Conservation (phyloP, 2,113 vertebrate genomes). For the Ivindomyrus marchei region DNA sequence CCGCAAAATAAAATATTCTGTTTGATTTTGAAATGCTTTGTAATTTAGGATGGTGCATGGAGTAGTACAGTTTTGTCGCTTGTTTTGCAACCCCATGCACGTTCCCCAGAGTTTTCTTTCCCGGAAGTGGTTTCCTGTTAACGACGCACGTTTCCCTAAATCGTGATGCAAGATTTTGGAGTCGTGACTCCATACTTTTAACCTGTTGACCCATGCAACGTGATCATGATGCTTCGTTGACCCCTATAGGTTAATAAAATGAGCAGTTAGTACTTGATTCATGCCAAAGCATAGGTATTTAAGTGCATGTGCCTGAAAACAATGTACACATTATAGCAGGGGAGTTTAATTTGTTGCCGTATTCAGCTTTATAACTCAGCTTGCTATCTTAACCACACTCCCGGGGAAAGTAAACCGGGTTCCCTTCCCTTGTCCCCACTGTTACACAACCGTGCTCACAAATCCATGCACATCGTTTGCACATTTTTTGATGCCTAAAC, state of each 20-base stretch:
- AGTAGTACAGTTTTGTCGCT: neutral
- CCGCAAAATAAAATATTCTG: neutral
- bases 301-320: neutral
- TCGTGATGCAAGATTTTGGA: constrained; percentile 1
- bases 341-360: neutral
- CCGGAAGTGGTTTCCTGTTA: neutral
- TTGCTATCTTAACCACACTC: neutral
- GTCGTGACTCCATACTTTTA: neutral
- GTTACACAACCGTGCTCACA: neutral
- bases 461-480: neutral
- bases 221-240: neutral
- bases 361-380: neutral
- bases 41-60: neutral
- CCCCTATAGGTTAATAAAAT: neutral
- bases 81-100: neutral
- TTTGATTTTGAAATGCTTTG: neutral
- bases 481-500: neutral
- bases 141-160: neutral
- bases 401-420: neutral
- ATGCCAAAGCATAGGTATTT: neutral
- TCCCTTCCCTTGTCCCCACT: neutral
- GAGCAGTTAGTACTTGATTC: neutral
- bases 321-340: neutral
- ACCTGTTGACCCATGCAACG: neutral
- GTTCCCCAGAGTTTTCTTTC: neutral